phyloP scores from a whole-genome alignment of 2,113 vertebrate genomes.

The Pandion haliaetus region DNA sequence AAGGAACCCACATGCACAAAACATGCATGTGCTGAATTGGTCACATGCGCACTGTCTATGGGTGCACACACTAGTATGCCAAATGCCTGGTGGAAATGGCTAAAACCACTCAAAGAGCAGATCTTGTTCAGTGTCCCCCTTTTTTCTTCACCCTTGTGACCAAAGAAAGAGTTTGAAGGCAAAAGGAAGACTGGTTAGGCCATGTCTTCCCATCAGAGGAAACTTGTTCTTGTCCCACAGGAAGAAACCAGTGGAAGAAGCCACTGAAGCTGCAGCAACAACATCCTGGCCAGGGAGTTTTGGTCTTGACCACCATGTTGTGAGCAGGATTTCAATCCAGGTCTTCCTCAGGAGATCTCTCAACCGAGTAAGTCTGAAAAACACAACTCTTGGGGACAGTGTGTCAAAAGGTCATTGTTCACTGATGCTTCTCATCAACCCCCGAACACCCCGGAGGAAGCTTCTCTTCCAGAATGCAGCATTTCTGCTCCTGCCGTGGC shows the following conservation, averaged over 20 bases:
- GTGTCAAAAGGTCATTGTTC: not conserved
- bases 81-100: not conserved
- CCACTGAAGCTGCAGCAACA: not conserved
- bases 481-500: not conserved
- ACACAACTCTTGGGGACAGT: rapidly evolving
- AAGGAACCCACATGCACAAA: not conserved
- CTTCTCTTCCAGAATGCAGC: not conserved
- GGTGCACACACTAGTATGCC: too few relatives aligned
- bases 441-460: rapidly evolving
- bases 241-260: not conserved
- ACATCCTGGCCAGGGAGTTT: rapidly evolving
- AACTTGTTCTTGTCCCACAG: not conserved
- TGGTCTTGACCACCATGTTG: rapidly evolving
- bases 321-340: not conserved
- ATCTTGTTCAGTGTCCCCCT: not conserved
- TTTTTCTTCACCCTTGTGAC: not conserved
- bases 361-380: not conserved
- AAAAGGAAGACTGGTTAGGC: not conserved
- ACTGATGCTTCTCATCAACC: not conserved
- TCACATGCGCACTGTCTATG: rapidly evolving
- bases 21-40: not conserved
- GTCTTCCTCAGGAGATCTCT: not conserved
- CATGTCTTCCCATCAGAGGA: not conserved
- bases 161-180: not conserved
- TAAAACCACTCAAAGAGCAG: not conserved